Conservation (phyloP, 2,113 vertebrate genomes). For the Urocitellus parryii region DNA sequence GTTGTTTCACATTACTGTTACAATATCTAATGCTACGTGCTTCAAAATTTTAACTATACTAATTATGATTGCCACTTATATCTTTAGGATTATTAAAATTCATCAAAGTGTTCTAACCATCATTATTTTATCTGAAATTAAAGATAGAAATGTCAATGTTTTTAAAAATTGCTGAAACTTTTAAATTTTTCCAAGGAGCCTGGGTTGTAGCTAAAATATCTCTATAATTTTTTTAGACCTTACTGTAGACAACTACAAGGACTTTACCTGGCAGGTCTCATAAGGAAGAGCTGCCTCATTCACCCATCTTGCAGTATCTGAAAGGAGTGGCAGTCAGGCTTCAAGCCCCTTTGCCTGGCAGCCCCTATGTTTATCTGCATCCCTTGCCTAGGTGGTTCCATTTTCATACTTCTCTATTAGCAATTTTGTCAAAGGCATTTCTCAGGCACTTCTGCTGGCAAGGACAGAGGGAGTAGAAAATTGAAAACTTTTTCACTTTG, state of each 20-base stretch:
- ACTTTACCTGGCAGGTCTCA: too few species aligned
- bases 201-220: neutral
- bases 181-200: neutral
- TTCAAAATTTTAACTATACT: neutral
- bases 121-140: neutral
- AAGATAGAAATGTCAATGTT: neutral
- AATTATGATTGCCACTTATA: neutral
- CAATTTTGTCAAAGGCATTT: neutral
- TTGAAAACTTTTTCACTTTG: neutral
- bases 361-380: too few species aligned
- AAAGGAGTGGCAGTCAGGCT: neutral
- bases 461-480: rapidly evolving
- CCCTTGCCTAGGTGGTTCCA: neutral
- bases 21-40: neutral
- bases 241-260: neutral
- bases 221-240: neutral
- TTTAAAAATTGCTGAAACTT: neutral
- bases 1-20: neutral
- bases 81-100: neutral
- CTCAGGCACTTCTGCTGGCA: neutral
- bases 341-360: neutral
- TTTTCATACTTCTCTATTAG: neutral
- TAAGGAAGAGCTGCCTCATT: neutral
- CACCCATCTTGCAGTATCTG: neutral
- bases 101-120: neutral